Evolutionary conservation across 92 coral and sea anemone species (phyloP).

Genomic region (Heteractis magnifica): DNA sequence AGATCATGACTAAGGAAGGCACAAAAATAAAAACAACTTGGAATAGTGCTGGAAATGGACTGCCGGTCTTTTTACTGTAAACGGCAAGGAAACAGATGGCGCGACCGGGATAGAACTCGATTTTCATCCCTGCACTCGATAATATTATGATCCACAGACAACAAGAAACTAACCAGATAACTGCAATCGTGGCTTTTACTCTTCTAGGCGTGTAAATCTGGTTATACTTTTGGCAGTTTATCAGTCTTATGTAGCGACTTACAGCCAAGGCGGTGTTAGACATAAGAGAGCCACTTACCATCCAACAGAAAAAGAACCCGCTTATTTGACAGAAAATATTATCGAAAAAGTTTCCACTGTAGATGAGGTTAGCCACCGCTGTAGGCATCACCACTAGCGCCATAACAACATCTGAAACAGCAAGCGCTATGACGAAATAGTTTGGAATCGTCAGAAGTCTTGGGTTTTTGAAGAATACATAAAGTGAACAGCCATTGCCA

Average conservation of each 20-base stretch:
- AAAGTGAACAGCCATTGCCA: not conserved
- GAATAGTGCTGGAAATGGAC: not conserved
- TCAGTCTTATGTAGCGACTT: not conserved
- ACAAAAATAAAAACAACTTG: not conserved
- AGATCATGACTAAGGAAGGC: not conserved
- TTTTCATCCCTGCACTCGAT: not conserved
- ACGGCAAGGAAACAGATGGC: not conserved
- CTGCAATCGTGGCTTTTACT: not conserved
- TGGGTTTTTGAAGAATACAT: not conserved
- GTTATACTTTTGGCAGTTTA: not conserved
- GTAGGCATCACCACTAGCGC: not conserved
- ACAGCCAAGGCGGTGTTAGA: not conserved
- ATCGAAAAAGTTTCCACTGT: not conserved
- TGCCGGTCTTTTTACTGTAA: not conserved
- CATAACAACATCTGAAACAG: not conserved
- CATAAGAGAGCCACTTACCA: not conserved
- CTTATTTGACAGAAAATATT: not conserved
- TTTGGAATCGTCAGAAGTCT: not conserved
- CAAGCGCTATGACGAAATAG: not conserved
- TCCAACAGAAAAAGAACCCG: not conserved
- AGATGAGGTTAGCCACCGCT: not conserved
- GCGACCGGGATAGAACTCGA: not conserved
- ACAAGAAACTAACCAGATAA: not conserved
- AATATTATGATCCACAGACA: not conserved
- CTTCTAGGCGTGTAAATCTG: not conserved